Conservation (phyloP, 2,113 vertebrate species). For the Proteles cristata region DNA sequence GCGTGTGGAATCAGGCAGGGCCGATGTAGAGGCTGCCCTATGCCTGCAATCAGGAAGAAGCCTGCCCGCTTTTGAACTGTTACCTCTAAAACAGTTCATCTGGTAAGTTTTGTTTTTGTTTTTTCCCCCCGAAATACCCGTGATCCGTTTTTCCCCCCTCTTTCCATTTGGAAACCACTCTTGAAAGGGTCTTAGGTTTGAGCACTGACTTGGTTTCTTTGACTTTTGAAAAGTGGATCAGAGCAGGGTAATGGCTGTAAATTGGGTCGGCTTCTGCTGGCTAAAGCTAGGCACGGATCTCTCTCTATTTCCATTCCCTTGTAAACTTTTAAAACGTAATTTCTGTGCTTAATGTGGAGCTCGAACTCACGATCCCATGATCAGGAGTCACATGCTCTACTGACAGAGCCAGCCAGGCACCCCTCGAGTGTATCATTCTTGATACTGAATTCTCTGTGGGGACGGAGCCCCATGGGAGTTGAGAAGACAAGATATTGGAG, state of each 20-base stretch:
- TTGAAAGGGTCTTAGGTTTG: neutral
- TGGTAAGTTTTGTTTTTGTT: neutral
- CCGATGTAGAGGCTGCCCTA: neutral
- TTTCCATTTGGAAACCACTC: neutral
- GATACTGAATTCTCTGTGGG: neutral
- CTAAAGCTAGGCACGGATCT: neutral
- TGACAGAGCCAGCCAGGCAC: neutral
- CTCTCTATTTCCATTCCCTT: neutral
- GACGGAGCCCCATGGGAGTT: neutral
- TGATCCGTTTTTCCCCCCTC: neutral
- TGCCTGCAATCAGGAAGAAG: neutral
- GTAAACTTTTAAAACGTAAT: neutral
- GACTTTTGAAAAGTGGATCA: neutral
- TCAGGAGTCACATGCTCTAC: neutral
- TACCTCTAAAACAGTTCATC: neutral
- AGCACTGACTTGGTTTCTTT: neutral
- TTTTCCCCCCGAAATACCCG: neutral
- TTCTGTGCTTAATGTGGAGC: neutral
- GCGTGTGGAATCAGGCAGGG: neutral
- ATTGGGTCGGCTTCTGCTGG: neutral
- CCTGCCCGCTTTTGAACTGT: neutral
- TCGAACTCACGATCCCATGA: neutral
- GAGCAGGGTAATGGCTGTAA: neutral
- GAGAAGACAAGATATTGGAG: neutral
- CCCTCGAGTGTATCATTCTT: neutral